These are phyloP conservation scores for Cerastis rubricosa DNA, from an alignment of 2,888 invertebrate species.

Conservation along the genomic window DNA sequence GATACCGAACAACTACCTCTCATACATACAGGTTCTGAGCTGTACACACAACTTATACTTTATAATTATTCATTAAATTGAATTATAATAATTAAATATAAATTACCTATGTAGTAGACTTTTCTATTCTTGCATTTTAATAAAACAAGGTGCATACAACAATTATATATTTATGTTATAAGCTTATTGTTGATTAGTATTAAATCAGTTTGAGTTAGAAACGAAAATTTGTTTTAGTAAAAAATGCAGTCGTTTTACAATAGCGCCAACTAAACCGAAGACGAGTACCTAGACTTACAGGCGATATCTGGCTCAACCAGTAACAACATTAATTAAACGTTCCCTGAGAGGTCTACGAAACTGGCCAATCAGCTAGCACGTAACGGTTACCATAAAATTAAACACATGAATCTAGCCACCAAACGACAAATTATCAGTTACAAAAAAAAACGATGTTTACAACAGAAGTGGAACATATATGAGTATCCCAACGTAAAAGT, in stretches of 20 bases:
- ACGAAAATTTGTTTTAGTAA: slow-evolving; percentile 65
- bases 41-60: no score
- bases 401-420: no score
- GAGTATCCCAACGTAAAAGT: no score
- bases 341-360: slow-evolving; percentile 36
- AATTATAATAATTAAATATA: no score
- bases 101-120: slow-evolving; percentile 70
- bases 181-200: slow-evolving; percentile 66
- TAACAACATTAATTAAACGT: slow-evolving; percentile 52
- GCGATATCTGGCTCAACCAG: slow-evolving; percentile 71
- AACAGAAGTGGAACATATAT: no score
- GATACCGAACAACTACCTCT: no score
- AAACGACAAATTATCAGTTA: no score
- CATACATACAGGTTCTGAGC: no score
- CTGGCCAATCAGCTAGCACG: slow-evolving; percentile 37
- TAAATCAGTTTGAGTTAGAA: slow-evolving; percentile 66
- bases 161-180: slow-evolving; percentile 68
- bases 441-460: no score
- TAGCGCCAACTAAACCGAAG: slow-evolving; percentile 66
- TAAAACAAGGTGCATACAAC: slow-evolving; percentile 81
- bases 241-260: slow-evolving; percentile 77
- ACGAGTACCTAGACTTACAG: slow-evolving; percentile 62
- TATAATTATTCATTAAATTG: no score
- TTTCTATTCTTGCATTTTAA: slow-evolving; percentile 72
- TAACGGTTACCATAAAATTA: no score